A percentile compares a stretch with the other conserved stretches of the same genome.
Conservation (phyloP, 2,113 vertebrate genomes). For the Casuarius casuarius region DNA sequence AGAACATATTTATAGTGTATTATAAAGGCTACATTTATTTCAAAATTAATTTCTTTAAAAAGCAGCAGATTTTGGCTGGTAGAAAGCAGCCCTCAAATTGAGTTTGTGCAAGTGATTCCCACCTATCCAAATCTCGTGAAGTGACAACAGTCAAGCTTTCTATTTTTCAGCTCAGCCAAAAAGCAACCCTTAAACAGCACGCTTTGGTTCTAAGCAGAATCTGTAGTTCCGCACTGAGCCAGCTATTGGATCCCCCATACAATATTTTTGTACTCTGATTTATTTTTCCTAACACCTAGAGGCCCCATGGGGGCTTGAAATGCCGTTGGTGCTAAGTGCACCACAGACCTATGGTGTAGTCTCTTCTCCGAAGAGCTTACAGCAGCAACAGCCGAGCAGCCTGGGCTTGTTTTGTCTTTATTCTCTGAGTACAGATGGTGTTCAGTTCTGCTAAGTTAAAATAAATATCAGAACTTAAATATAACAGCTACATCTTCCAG, state of each 20-base stretch:
- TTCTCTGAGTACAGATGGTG: slow-evolving; percentile 25
- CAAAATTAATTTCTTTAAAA: not conserved
- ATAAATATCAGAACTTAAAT: slow-evolving; percentile 47
- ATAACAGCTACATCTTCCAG: slow-evolving; percentile 25
- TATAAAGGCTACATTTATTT: slow-evolving; percentile 18
- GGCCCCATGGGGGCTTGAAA: not conserved
- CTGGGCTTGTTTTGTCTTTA: slow-evolving; percentile 34
- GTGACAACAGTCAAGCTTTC: slow-evolving; percentile 6
- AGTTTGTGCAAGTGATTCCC: not conserved
- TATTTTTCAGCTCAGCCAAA: slow-evolving; percentile 17
- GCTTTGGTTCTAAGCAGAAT: not conserved
- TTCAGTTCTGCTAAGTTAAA: slow-evolving; percentile 49
- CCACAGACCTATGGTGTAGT: not conserved
- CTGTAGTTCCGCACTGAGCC: not conserved
- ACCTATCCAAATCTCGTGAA: slow-evolving; percentile 1
- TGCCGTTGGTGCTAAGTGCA: not conserved
- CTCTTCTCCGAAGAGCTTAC: not conserved
- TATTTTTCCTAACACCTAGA: slow-evolving; percentile 18
- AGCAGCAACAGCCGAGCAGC: not conserved
- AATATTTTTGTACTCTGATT: not conserved
- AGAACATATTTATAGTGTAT: not conserved
- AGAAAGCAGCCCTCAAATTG: not conserved
- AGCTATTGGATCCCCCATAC: not conserved
- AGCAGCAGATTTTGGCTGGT: not conserved
- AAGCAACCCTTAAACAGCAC: slow-evolving; percentile 18